Evolutionary conservation across 2,113 vertebrate genomes (phyloP).

Genomic region (Psilopogon haemacephalus): DNA sequence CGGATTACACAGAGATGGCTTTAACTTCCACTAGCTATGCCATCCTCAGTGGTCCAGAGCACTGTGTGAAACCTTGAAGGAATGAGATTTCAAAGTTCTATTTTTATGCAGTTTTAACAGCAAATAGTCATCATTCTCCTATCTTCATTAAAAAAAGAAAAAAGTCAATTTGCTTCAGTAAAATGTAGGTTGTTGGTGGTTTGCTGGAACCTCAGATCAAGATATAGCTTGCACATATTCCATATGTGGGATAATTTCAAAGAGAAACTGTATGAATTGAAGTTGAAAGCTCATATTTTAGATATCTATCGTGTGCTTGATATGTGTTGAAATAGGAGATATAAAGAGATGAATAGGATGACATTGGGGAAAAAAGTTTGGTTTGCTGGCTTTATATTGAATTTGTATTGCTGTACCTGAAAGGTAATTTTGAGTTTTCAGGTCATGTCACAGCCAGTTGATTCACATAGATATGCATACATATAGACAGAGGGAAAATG

Average conservation of each 20-base stretch:
- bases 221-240: neutral
- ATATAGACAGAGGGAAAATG: neutral
- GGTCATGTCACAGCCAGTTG: neutral
- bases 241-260: slow-evolving; percentile 36
- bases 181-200: neutral
- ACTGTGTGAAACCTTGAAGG: neutral
- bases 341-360: neutral
- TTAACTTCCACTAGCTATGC: neutral
- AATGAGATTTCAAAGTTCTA: slow-evolving; percentile 3
- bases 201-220: neutral
- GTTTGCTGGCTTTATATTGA: neutral
- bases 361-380: neutral
- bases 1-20: neutral
- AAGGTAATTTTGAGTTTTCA: neutral
- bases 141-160: neutral
- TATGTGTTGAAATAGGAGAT: neutral
- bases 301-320: neutral
- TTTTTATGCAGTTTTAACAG: neutral
- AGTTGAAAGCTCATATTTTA: slow-evolving; percentile 21
- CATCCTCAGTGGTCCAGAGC: neutral
- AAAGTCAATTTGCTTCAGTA: neutral
- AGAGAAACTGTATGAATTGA: neutral
- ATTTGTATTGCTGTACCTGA: neutral
- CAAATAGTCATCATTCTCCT: neutral
- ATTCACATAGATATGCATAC: neutral